Evolutionary conservation across 1,140 invertebrate species (phyloP), one percentile per base, ranked within the genome.

Genomic region (Pseudomyrmex pallidus): DNA sequence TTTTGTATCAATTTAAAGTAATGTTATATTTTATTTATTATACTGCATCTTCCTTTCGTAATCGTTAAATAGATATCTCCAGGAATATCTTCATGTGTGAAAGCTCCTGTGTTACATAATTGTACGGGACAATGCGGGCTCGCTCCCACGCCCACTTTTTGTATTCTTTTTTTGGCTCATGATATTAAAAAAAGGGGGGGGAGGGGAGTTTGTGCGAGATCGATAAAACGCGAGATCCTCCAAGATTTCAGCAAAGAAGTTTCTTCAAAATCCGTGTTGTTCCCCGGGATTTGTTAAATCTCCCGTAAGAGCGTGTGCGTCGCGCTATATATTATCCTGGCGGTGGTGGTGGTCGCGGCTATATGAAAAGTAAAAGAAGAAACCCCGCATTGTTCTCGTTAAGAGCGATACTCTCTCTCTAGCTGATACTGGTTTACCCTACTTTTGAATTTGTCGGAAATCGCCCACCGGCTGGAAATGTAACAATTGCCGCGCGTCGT

Each of bases 341-440:
- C 13, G 9, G 10, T 13, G 10, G 12, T 52, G 10, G 10, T 20
- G 12, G 68, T 74, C 17, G n/a, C 44, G 46, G 0, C 4, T 22
- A 46, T n/a, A n/a, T 54, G 48, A 54, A 78, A 83, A 61, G 56
- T 52, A 77, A 25, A 46, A 48, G 15, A 62, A 62, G 46, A 52
- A 70, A 59, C 15, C 44, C 8, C 48, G 48, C 57, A 63, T 80
- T 63, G 57, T 78, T 35, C 74, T 70, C 57, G 74, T 70, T 63
- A 84, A 70, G 64, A 80, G 7, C 46, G 74, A 80, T 84, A 56
- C 63, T 59, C 46, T 77, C 61, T 83, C 35, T 48, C 25, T 20
- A 13, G 25, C 82, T 70, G 46, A 84, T 84, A 84, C 54, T 46
- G 82, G 64, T 80, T 82, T 84, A 84, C 80, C 74, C 83, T 80